Evolutionary conservation across 2,888 invertebrate genomes (phyloP).

Genomic region (Taenaris catops): DNA sequence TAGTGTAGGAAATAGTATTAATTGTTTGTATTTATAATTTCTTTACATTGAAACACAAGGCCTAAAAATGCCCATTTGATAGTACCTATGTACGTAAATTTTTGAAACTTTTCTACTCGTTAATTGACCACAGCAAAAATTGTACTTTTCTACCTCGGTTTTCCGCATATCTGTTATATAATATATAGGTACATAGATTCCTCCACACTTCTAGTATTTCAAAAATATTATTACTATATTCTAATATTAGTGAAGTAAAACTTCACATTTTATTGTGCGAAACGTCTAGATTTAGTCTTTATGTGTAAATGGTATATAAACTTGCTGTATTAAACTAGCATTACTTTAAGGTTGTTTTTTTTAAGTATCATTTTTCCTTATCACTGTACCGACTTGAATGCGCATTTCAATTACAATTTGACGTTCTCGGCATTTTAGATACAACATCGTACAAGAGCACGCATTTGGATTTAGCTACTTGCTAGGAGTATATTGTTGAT

Average conservation of each 20-base stretch:
- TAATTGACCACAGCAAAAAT: conserved; percentile 11
- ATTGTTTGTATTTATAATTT: conserved; percentile 26
- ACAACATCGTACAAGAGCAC: no score
- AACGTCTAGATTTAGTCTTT: conserved; percentile 43
- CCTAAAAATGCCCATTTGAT: conserved; percentile 34
- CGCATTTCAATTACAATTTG: no score
- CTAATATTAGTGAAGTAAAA: conserved; percentile 50
- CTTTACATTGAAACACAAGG: conserved; percentile 32
- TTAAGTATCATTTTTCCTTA: no score
- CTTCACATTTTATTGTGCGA: conserved; percentile 51
- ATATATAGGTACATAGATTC: conserved; percentile 6
- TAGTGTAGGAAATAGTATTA: conserved; percentile 29
- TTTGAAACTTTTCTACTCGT: conserved; percentile 12
- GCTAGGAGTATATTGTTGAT: no score
- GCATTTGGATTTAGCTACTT: no score
- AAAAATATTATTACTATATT: conserved; percentile 31
- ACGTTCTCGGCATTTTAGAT: no score
- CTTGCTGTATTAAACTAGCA: conserved; percentile 72
- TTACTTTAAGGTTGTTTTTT: conserved; percentile 37
- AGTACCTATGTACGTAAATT: conserved; percentile 7
- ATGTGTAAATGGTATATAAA: conserved; percentile 56
- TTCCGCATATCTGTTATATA: conserved; percentile 42
- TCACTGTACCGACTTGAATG: no score
- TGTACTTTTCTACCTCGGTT: conserved; percentile 44
- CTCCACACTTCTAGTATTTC: conserved; percentile 8